Conservation (phyloP, 2,113 vertebrate genomes). For the Thamnophis sirtalis region DNA sequence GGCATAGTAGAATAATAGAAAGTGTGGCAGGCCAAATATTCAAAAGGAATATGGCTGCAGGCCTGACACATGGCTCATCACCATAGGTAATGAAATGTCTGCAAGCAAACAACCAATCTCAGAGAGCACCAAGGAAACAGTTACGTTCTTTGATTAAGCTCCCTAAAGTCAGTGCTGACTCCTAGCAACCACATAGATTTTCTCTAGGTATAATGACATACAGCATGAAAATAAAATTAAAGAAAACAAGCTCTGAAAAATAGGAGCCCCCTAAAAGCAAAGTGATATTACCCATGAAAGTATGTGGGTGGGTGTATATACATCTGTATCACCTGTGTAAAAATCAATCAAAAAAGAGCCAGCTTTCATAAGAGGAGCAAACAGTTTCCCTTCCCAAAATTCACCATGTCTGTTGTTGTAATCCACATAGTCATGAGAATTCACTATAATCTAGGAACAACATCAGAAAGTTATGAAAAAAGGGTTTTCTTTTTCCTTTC, state of each 20-base stretch:
- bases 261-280: not conserved
- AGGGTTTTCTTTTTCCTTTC: not conserved
- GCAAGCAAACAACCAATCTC: not conserved
- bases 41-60: too few relatives aligned
- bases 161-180: not conserved
- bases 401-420: not conserved
- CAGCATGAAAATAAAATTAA: not conserved
- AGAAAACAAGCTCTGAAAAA: not conserved
- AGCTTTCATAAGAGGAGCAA: not conserved
- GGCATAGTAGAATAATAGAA: too few relatives aligned
- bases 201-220: not conserved
- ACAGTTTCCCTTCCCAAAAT: not conserved
- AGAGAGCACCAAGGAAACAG: not conserved
- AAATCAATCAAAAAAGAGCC: not conserved
- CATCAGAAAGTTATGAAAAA: not conserved
- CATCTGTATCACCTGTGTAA: not conserved
- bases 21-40: too few relatives aligned
- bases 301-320: not conserved
- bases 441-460: not conserved
- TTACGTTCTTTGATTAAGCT: not conserved
- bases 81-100: not conserved
- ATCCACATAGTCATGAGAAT: not conserved
- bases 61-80: too few relatives aligned
- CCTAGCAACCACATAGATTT: not conserved
- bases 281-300: not conserved